These are phyloP conservation scores for Conops quadrifasciatus DNA, from an alignment of 2,888 invertebrate genomes.

Conservation along the genomic window DNA sequence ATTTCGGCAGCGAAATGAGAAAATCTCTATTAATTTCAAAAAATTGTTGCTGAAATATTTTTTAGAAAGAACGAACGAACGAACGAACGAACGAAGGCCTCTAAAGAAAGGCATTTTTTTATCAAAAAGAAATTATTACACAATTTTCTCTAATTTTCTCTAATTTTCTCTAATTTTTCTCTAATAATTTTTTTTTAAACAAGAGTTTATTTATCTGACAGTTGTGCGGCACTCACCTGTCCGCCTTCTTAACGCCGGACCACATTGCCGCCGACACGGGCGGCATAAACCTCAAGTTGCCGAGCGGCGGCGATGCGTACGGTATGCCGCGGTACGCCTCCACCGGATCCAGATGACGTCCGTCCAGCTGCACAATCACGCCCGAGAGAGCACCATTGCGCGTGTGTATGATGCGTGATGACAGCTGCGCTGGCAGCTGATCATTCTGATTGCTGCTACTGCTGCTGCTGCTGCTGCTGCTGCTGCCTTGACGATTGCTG, in stretches of 20 bases:
- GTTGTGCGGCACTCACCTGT: conserved; percentile 66
- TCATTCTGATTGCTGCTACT: conserved; percentile 58
- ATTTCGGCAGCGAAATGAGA: too few relatives aligned
- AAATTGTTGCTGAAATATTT: too few relatives aligned
- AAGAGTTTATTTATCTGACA: neutral
- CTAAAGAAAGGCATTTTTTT: too few relatives aligned
- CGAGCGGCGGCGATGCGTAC: conserved; percentile 91
- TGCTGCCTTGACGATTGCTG: conserved; percentile 44
- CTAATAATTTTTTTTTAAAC: too few relatives aligned
- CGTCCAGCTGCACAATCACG: conserved; percentile 83
- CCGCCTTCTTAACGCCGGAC: conserved; percentile 88
- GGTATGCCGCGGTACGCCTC: conserved; percentile 94
- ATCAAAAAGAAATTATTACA: too few relatives aligned
- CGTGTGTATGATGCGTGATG: conserved; percentile 85
- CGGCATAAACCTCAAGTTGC: conserved; percentile 92
- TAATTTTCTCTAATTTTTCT: too few relatives aligned
- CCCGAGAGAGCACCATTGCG: conserved; percentile 89
- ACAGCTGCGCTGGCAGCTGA: conserved; percentile 68
- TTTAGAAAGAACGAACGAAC: too few relatives aligned
- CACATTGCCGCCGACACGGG: conserved; percentile 93
- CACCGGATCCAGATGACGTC: conserved; percentile 84
- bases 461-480: conserved; percentile 42
- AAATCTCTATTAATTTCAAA: too few relatives aligned
- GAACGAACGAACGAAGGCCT: too few relatives aligned
- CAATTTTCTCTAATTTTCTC: too few relatives aligned